A percentile compares a stretch with the other conserved stretches of the same genome.
These are phyloP conservation scores for Drosophila kohkoa DNA, from an alignment of 1,140 invertebrate genomes.

Conservation along the genomic window DNA sequence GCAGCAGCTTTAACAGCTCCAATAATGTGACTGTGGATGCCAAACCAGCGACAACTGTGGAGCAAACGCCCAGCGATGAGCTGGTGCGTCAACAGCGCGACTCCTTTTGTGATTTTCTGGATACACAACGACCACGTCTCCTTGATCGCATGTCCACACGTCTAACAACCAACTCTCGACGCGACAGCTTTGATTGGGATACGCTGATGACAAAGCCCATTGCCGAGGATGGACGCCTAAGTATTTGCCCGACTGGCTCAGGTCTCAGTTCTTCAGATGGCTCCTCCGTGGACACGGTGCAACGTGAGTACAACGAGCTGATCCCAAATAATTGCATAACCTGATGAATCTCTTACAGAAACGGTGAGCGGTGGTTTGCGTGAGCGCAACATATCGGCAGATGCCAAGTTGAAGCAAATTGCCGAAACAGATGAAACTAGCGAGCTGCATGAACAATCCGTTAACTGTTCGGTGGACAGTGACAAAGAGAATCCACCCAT, in stretches of 20 bases:
- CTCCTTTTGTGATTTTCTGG: slow-evolving; percentile 81
- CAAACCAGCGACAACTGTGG: slow-evolving; percentile 15
- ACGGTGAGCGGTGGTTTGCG: slow-evolving; percentile 62
- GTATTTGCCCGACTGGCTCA: slow-evolving; percentile 30
- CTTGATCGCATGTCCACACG: slow-evolving; percentile 73
- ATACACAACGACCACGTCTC: slow-evolving; percentile 53
- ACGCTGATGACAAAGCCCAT: slow-evolving; percentile 43
- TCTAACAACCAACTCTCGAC: slow-evolving; percentile 39
- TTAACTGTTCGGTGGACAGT: slow-evolving; percentile 42
- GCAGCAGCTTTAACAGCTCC: slow-evolving; percentile 50
- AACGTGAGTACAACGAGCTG: slow-evolving; percentile 41
- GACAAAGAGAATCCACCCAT: slow-evolving; percentile 72
- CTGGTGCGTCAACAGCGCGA: slow-evolving; percentile 57
- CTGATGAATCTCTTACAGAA: slow-evolving; percentile 31
- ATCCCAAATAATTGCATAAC: background rate
- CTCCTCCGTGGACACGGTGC: slow-evolving; percentile 50
- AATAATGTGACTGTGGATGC: slow-evolving; percentile 45
- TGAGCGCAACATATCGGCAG: slow-evolving; percentile 69
- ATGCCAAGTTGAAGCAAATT: slow-evolving; percentile 68
- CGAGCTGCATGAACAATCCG: slow-evolving; percentile 37
- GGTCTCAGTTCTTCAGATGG: slow-evolving; percentile 36
- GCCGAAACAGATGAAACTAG: slow-evolving; percentile 66
- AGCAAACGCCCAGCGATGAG: slow-evolving; percentile 57
- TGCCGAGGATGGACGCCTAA: slow-evolving; percentile 47
- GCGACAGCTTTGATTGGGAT: slow-evolving; percentile 83